Conservation (phyloP, 2,888 invertebrate species). For the Autographa pulchrina region DNA sequence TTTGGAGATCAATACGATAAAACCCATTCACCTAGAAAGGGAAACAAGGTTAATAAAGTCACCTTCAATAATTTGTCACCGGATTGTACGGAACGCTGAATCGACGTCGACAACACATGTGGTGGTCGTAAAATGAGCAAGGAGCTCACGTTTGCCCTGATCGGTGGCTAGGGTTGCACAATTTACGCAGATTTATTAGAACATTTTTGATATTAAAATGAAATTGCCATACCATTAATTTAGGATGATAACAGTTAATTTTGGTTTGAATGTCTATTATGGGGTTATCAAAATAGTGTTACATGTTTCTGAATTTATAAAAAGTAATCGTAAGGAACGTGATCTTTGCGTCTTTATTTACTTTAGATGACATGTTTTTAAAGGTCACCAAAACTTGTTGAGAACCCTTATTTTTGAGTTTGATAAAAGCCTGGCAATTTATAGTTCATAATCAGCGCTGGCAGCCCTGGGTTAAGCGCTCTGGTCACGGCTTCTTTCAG, state of each 20-base stretch:
- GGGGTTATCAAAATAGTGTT: constrained; percentile 6
- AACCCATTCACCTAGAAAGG: constrained; percentile 50
- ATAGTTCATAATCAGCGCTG: neutral
- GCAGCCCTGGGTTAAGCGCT: constrained; percentile 57
- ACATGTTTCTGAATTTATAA: too few relatives aligned
- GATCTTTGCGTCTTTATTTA: too few relatives aligned
- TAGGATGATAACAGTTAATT: constrained; percentile 46
- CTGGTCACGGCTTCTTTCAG: constrained; percentile 57
- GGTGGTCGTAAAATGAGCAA: constrained; percentile 65
- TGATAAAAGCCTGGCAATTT: neutral
- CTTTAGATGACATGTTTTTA: too few relatives aligned
- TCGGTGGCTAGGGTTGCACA: constrained; percentile 53
- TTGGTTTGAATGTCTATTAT: constrained; percentile 38
- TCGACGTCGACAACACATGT: constrained; percentile 64
- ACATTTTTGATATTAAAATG: constrained; percentile 51
- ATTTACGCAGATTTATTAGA: constrained; percentile 34
- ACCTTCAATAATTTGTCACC: constrained; percentile 66
- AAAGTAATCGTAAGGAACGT: too few relatives aligned
- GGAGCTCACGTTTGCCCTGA: constrained; percentile 48
- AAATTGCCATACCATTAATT: constrained; percentile 43
- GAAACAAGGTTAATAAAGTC: constrained; percentile 64
- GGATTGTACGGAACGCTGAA: constrained; percentile 54
- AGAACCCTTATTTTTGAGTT: too few relatives aligned
- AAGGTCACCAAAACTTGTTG: too few relatives aligned
- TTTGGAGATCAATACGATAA: constrained; percentile 43